These are phyloP conservation scores for Proteles cristata DNA, from an alignment of 2,113 vertebrate species.

Conservation along the genomic window DNA sequence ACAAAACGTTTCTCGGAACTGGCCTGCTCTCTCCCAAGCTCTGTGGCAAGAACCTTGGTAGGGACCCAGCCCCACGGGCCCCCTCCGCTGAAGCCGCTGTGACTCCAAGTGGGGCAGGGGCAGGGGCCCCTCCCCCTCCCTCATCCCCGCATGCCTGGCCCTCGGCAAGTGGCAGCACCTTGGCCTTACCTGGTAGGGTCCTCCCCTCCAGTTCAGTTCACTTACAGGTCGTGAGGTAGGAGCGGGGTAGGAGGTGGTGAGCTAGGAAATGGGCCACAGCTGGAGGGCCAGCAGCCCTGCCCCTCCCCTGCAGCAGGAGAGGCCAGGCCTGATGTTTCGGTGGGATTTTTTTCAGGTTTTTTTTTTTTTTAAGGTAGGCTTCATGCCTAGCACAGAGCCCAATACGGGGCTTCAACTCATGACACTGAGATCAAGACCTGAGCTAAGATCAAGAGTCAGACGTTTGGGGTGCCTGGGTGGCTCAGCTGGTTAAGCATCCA, in stretches of 20 bases:
- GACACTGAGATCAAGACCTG: no score
- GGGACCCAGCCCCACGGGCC: neutral
- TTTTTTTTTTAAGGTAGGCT: no score
- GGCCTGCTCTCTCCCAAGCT: neutral
- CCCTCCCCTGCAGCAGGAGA: fast-evolving
- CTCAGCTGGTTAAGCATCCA: no score
- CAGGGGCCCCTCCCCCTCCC: neutral
- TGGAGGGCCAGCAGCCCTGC: neutral
- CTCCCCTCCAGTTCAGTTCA: neutral
- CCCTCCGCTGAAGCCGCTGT: neutral
- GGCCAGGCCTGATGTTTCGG: no score
- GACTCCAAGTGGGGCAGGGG: neutral
- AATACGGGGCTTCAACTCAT: no score
- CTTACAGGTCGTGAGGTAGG: neutral
- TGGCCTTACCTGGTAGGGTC: fast-evolving
- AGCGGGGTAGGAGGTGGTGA: no score
- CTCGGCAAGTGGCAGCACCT: neutral
- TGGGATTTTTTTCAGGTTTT: no score
- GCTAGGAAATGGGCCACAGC: neutral
- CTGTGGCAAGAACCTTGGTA: neutral
- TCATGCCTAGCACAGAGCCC: no score
- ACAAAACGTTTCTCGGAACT: neutral
- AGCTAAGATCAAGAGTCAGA: no score
- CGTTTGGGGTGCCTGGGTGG: no score
- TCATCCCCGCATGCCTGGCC: fast-evolving